A percentile compares a stretch with the other conserved stretches of the same genome.
Evolutionary conservation across 1,140 invertebrate genomes (phyloP).

Genomic region (Telenomus remus): DNA sequence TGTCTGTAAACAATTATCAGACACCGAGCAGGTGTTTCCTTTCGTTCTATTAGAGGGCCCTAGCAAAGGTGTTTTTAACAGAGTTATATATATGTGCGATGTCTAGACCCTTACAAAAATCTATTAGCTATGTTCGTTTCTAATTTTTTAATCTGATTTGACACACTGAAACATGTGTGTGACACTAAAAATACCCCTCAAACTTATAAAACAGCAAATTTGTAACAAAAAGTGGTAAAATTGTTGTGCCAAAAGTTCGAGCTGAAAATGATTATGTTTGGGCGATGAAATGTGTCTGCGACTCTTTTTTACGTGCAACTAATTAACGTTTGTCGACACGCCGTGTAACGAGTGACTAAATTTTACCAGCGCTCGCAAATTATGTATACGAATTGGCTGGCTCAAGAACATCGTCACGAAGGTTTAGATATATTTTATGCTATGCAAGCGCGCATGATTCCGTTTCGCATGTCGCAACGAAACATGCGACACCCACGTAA

Average conservation of each 20-base stretch:
- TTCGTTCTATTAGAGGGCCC: conserved; percentile 6
- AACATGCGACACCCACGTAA: conserved; percentile 46
- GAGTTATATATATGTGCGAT: neutral
- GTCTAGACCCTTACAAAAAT: neutral
- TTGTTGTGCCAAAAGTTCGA: too few relatives aligned
- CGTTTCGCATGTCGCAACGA: conserved; percentile 47
- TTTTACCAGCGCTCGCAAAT: conserved; percentile 9
- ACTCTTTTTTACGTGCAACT: too few relatives aligned
- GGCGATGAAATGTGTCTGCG: too few relatives aligned
- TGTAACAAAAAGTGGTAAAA: too few relatives aligned
- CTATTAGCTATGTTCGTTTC: too few relatives aligned
- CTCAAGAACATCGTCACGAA: conserved; percentile 29
- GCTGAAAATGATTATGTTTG: too few relatives aligned
- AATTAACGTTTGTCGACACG: too few relatives aligned
- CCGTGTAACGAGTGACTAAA: neutral
- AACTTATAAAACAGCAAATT: too few relatives aligned
- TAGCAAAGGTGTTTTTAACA: conserved; percentile 3
- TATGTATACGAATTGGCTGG: conserved; percentile 27
- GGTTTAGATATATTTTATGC: conserved; percentile 46
- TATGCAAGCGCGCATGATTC: conserved; percentile 44
- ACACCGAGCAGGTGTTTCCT: conserved; percentile 12
- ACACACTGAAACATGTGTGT: too few relatives aligned
- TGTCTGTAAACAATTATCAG: conserved; percentile 6
- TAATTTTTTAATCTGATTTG: too few relatives aligned
- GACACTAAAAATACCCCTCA: too few relatives aligned